Base-by-base conservation (phyloP, 2,888 invertebrate genomes). In the Archips crataeganus region DNA sequence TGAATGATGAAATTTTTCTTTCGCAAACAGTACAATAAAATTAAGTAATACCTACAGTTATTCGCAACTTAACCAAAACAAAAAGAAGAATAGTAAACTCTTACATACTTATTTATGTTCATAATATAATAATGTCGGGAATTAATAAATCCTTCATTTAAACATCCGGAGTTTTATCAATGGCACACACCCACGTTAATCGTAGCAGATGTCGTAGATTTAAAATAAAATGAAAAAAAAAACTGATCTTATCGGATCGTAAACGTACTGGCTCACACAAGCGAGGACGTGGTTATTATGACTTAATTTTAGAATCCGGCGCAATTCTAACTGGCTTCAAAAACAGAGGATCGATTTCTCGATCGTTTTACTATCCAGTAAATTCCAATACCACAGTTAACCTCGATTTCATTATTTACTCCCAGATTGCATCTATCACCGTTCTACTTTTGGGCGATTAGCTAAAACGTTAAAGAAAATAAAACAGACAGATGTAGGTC, bases 401-500 rank as follows among this genome's bases (percentile, higher is more conserved):
- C 75, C 77, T 76, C 60, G 69, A 54, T 77, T 74, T n/a, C 66
- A 54, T 60, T 68, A 68, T 75, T 67, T 65, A 72, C 70, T 64
- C 42, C 23, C 51, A 39, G 57, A 74, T 65, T 72, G 45, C 63
- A 76, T 68, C 75, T 71, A 66, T 74, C 62, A 72, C 70, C 76
- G 81, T 47, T 82, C 84, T 77, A 86, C 75, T 83, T 85, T 76
- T 60, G 76, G 77, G 78, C 80, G 82, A 82, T 80, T 84, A 84
- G 81, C 80, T 77, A 76, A 81, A 76, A 79, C 79, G 78, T 80
- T 49, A 79, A 77, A 77, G 77, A 85, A 85, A 84, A 85, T 85
- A 86, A 84, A 81, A 79, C 79, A 61, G 80, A 81, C 84, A 83
- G 86, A 90, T 89, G 85, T 87, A 85, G 88, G 87, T 86, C 85